phyloP scores from a whole-genome alignment of 2,797 vertebrate genomes.

The Leuciscus waleckii region DNA sequence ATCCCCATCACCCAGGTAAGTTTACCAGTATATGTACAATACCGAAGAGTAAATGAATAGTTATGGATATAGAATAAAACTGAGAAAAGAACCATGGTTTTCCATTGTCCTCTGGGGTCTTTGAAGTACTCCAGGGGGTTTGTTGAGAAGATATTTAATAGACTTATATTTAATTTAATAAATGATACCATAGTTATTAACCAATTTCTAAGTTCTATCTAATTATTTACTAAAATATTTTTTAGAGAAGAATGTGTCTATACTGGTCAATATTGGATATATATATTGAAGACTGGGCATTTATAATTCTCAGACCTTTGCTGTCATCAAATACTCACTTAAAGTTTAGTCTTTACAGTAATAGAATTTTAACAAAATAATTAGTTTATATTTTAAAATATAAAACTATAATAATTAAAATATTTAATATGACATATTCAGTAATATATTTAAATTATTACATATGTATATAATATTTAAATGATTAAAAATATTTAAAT shows the following conservation, averaged over 20 bases:
- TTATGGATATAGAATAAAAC: background rate
- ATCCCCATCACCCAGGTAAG: conserved; percentile 91
- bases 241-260: background rate
- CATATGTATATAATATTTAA: background rate
- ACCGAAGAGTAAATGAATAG: background rate
- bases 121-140: background rate
- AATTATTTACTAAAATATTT: background rate
- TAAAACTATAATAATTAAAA: background rate
- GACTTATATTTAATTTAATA: background rate
- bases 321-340: background rate
- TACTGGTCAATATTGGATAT: background rate
- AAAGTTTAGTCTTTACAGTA: background rate
- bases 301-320: background rate
- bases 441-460: background rate
- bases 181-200: background rate
- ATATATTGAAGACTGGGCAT: background rate
- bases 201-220: background rate
- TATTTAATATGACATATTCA: background rate
- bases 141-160: background rate
- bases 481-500: background rate
- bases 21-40: background rate
- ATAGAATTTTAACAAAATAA: background rate
- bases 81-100: background rate
- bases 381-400: background rate
- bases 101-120: background rate